Base-by-base conservation (phyloP, 1,140 invertebrate species). In the Brachionus rotundiformis region DNA sequence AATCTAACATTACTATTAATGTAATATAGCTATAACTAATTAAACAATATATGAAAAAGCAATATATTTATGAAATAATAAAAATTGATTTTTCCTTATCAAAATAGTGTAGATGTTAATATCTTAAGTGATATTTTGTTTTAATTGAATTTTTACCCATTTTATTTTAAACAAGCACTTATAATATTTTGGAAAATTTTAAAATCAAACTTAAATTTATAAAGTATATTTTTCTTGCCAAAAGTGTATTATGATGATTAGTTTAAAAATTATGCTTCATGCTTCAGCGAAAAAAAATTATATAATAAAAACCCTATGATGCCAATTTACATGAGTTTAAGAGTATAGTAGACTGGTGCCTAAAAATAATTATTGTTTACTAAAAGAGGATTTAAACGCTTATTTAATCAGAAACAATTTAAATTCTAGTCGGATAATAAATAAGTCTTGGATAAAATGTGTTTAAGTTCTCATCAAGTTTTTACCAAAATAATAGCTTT, bases 91-190 rank as follows among this genome's bases (percentile, higher is more conserved):
- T 54, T 54, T 7, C 23, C 23, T 54, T 19, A 54, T 54, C 47
- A 25, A 54, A 49, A 54, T 19, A 23, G n/a, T 23, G 47, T 19
- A 19, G 47, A 54, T 54, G 47, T 16, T 54, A 54, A 54, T 54
- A n/a, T 54, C 47, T 54, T 54, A 54, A 54, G 47, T 16, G 47
- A 54, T 54, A 25, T 54, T 54, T 54, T 54, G 23, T 54, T 54
- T 54, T 54, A 54, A 54, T 54, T 54, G 47, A 54, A 54, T 54
- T 54, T n/a, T 54, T 54, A 54, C 19, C 47, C 19, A 19, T 54
- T 19, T 54, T 16, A 54, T 54, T 54, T 23, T 16, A 25, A 54
- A 54, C 7, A 54, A 19, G 47, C 5, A 54, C 47, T 54, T 54
- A 7, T 54, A 8, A 54, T 19, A 19, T 10, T 54, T 54, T 54